A percentile compares a stretch with the other conserved stretches of the same genome.
Evolutionary conservation across 2,888 invertebrate species (phyloP).

Genomic region (Acrocyrtus sp.): DNA sequence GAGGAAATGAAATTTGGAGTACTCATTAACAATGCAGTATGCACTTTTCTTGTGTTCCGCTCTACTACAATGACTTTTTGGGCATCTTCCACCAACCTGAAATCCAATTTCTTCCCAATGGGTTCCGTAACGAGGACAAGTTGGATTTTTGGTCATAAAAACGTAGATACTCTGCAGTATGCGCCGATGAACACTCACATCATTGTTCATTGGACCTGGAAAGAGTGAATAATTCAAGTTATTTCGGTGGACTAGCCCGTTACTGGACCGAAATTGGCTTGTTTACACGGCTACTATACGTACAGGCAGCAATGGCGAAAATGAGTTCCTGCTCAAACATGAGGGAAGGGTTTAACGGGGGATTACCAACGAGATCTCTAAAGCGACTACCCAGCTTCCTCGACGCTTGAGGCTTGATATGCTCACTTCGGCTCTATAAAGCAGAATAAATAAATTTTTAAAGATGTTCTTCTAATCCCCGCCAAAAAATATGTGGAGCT

Average conservation of each 20-base stretch:
- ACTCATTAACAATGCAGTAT: background rate
- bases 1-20: too few species aligned
- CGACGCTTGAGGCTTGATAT: slow-evolving; percentile 49
- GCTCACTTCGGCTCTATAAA: slow-evolving; percentile 54
- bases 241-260: background rate
- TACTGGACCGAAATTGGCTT: background rate
- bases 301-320: slow-evolving; percentile 62
- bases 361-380: slow-evolving; percentile 58
- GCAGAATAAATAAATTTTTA: slow-evolving; percentile 3
- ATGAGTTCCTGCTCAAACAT: slow-evolving; percentile 60
- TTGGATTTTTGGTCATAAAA: slow-evolving; percentile 63
- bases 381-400: slow-evolving; percentile 57
- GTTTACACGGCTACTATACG: slow-evolving; percentile 17
- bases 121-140: slow-evolving; percentile 68
- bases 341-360: slow-evolving; percentile 54
- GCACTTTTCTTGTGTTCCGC: background rate
- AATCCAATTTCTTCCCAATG: slow-evolving; percentile 72
- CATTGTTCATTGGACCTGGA: slow-evolving; percentile 63
- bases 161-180: slow-evolving; percentile 63
- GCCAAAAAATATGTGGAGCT: background rate
- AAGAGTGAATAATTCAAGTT: background rate
- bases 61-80: background rate
- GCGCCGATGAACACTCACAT: slow-evolving; percentile 61
- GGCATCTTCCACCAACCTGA: slow-evolving; percentile 65
- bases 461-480: too few species aligned